Evolutionary conservation across 2,797 vertebrate genomes (phyloP).

Genomic region (Stomatorhinus walkeri): DNA sequence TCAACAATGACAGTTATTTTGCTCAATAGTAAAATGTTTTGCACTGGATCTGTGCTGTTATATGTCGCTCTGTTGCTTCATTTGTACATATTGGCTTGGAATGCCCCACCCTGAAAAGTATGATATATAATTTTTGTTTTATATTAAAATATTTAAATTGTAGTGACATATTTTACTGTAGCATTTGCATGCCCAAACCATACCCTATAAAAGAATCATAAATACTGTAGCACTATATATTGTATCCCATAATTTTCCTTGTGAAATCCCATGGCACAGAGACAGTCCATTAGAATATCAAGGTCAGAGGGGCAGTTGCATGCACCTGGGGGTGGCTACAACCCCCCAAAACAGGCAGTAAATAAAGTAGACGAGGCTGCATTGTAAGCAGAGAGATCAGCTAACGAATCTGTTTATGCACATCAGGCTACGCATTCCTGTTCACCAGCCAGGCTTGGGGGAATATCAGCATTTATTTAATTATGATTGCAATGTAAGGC

Average conservation of each 20-base stretch:
- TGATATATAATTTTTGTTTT: neutral
- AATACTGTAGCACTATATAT: neutral
- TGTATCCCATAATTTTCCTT: neutral
- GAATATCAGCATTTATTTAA: conserved; percentile 33
- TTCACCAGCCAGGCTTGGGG: neutral
- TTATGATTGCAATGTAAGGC: conserved; percentile 28
- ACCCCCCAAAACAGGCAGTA: neutral
- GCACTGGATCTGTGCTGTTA: neutral
- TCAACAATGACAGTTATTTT: neutral
- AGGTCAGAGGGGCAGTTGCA: neutral
- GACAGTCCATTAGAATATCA: neutral
- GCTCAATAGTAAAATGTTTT: neutral
- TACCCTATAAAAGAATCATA: neutral
- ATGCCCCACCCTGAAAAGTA: conserved; percentile 38
- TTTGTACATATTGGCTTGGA: conserved; percentile 20
- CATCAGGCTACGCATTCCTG: conserved; percentile 6
- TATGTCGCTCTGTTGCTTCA: conserved; percentile 30
- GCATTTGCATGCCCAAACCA: neutral
- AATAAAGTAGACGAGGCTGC: neutral
- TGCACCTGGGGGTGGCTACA: neutral
- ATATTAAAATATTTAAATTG: neutral
- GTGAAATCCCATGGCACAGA: neutral
- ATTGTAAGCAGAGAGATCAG: neutral
- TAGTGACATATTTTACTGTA: neutral
- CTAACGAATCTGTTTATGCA: neutral